Evolutionary conservation across 2,888 invertebrate genomes (phyloP), one percentile per base, ranked within the genome.

Genomic region (Camptogramma bilineatum): DNA sequence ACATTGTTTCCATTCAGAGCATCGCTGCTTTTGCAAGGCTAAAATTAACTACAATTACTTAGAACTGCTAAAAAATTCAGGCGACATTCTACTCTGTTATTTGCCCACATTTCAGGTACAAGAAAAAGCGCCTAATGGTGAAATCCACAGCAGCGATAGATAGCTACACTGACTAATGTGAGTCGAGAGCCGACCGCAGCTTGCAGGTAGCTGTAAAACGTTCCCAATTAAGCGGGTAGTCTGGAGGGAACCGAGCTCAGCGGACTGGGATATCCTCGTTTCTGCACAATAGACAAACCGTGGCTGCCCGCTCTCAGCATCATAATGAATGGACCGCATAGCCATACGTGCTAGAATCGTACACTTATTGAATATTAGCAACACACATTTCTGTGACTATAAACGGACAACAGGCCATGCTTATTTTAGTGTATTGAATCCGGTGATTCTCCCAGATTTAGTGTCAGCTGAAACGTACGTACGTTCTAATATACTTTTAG

Each of bases 171-270:
- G 76, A 76, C 74, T 71, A 75, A 79, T 59, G 71, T 75, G 71
- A 76, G 75, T 73, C 75, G 69, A 79, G 73, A 75, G 75, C 77
- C 74, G 76, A 85, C 84, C 81, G 62, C 82, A 81, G 60, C 80
- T 74, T 72, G 76, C 60, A 64, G 64, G 57, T 64, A 81, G 77
- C 76, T 83, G 82, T 64, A 86, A 78, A 73, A 81, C 82, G 75
- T 81, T 85, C 51, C 86, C 88, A 68, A 88, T 78, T 66, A 88
- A 84, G 73, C 59, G 83, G 78, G 42, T 69, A 64, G 67, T 80
- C 82, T 66, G 80, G 78, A 9, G 82, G 81, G 78, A 81, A 81
- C 74, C 73, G 60, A 74, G 65, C 69, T 77, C 70, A 66, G 72
- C 65, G 59, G 75, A 64, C 54, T 55, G 57, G 46, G 69, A 62